Evolutionary conservation across 2,888 invertebrate genomes (phyloP).

Genomic region (Serrognathus titanus): DNA sequence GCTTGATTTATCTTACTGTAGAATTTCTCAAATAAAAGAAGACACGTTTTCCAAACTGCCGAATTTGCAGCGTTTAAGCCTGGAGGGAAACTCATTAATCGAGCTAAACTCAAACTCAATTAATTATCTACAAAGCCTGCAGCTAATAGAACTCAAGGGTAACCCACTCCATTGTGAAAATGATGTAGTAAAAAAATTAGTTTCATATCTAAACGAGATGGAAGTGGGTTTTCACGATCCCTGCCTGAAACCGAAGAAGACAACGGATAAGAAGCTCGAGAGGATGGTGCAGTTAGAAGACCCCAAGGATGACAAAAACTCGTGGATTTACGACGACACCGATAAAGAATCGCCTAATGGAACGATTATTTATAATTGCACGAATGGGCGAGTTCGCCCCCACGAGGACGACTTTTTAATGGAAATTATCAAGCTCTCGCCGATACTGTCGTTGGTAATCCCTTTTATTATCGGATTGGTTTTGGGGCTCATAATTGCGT

Average conservation of each 20-base stretch:
- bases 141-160: conserved; percentile 53
- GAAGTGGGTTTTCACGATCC: conserved; percentile 51
- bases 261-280: conserved; percentile 54
- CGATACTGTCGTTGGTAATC: conserved; percentile 17
- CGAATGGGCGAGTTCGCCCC: conserved; percentile 1
- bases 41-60: conserved; percentile 55
- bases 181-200: conserved; percentile 47
- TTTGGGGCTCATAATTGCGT: conserved; percentile 19
- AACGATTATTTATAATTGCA: conserved; percentile 18
- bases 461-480: conserved; percentile 16
- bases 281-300: conserved; percentile 55
- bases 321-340: conserved; percentile 47
- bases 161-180: conserved; percentile 58
- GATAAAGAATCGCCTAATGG: conserved; percentile 17
- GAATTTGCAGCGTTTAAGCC: conserved; percentile 55
- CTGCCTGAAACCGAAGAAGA: conserved; percentile 35
- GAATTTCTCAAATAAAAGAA: conserved; percentile 55
- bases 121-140: conserved; percentile 50
- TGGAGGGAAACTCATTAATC: conserved; percentile 61
- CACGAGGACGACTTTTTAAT: conserved; percentile 19
- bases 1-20: conserved; percentile 58
- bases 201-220: conserved; percentile 48
- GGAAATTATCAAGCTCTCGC: conserved; percentile 26
- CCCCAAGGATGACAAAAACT: conserved; percentile 18
- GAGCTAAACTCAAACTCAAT: conserved; percentile 53